These are phyloP conservation scores for Caenorhabditis zanzibari DNA, from an alignment of 2,888 invertebrate species.

Conservation along the genomic window DNA sequence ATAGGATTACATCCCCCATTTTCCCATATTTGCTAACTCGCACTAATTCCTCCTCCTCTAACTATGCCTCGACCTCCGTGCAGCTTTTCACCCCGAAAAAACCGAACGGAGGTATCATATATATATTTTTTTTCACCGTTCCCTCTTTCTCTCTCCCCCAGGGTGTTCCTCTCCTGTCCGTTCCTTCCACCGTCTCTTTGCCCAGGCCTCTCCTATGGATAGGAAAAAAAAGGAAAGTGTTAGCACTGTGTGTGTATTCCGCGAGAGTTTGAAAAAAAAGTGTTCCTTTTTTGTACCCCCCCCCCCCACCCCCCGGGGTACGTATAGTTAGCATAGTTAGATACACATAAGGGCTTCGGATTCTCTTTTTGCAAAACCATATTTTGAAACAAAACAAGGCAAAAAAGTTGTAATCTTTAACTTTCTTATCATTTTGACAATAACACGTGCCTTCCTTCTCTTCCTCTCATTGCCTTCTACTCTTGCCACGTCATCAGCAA, in stretches of 20 bases:
- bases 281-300: slow-evolving; percentile 30
- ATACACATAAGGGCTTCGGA: not conserved
- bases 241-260: slow-evolving; percentile 21
- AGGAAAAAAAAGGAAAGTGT: slow-evolving; percentile 33
- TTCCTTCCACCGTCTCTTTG: slow-evolving; percentile 66
- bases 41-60: not conserved
- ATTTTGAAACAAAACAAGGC: slow-evolving; percentile 30
- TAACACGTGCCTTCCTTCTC: slow-evolving; percentile 19
- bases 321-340: slow-evolving; percentile 40
- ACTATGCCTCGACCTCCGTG: not conserved
- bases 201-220: slow-evolving; percentile 40
- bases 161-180: slow-evolving; percentile 45
- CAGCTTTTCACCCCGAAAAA: slow-evolving; percentile 21
- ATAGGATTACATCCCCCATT: too few relatives aligned
- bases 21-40: not conserved
- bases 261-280: slow-evolving; percentile 31
- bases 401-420: slow-evolving; percentile 2
- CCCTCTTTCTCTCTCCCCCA: slow-evolving; percentile 3
- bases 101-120: slow-evolving; percentile 40
- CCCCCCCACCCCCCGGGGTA: not conserved
- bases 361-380: too few relatives aligned
- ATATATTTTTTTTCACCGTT: slow-evolving; percentile 27
- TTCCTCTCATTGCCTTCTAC: slow-evolving; percentile 14
- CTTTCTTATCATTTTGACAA: slow-evolving; percentile 41
- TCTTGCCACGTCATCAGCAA: slow-evolving; percentile 52